Evolutionary conservation across 35 echinoderm and acorn worm genomes (phyloP), one percentile per base, ranked within the genome.

Genomic region (Apostichopus japonicus): DNA sequence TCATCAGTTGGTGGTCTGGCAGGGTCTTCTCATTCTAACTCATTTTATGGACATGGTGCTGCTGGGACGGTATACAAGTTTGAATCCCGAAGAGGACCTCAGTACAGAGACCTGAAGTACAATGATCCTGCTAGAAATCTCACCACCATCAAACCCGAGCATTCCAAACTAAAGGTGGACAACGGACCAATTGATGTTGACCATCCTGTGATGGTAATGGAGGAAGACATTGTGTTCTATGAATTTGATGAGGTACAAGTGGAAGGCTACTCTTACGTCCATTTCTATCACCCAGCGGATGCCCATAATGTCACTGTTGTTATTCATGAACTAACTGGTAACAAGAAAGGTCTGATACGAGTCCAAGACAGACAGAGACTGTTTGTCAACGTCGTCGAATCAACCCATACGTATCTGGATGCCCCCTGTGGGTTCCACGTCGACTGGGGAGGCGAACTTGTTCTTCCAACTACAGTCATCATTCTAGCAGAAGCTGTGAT

Each of bases 201-300:
- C 59, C 92, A 98, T 94, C 96, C 96, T 63, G 96, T 56, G 13
- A 90, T 98, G 57, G 92, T 98, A 5, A 98, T 98, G 96, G 96
- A 98, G 55, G 96, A 98, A 87, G 92, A 83, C 10, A 93, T 89
- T 14, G 71, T 62, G 80, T 98, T 95, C 56, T 98, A 98, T 92
- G 94, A 98, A 67, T 98, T 98, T 93, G 96, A 98, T 90, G 96
- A 98, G 88, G 92, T 98, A 24, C 96, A 98, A 70, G 91, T 98
- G 16, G 92, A 95, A 84, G 96, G 96, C 10, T 86, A 98, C 57
- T 98, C 94, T 14, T 95, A 95, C 23, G 80, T 98, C 17, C 96
- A 98, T 33, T 98, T 98, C 33, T 98, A 95, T 78, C 96, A 98
- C 78, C 96, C 96, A 80, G 72, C 14, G 14, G 61, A 95, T 65